Conservation (phyloP, 2,113 vertebrate species). For the Chloropsis cyanopogon region DNA sequence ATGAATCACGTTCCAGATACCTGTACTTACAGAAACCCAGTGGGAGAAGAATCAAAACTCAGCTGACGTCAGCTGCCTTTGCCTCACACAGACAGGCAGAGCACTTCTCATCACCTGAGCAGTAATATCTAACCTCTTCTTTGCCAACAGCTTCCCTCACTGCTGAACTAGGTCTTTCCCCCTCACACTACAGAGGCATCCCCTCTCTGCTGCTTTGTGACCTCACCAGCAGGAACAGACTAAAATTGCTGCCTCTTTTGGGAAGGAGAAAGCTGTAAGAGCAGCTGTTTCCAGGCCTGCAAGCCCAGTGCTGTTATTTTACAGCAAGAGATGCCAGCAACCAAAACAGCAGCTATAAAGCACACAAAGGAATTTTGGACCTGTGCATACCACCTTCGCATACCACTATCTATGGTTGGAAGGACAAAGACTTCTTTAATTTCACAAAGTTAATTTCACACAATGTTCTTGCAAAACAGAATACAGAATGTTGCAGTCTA, state of each 20-base stretch:
- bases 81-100: neutral
- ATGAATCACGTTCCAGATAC: neutral
- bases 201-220: neutral
- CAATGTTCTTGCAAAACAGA: neutral
- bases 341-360: neutral
- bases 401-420: neutral
- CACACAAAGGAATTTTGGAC: neutral
- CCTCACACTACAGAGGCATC: neutral
- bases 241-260: neutral
- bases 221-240: neutral
- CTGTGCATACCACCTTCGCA: neutral
- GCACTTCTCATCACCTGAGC: neutral
- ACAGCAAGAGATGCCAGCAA: neutral
- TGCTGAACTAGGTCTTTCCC: neutral
- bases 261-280: neutral
- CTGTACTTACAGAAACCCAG: neutral
- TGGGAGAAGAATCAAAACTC: neutral
- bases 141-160: neutral
- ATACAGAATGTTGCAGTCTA: neutral
- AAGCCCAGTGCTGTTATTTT: neutral
- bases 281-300: neutral
- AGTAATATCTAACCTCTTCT: neutral
- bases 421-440: neutral
- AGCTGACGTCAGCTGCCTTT: accelerated
- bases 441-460: neutral